Evolutionary conservation across 2,113 vertebrate genomes (phyloP), one percentile per base, ranked within the genome.

Genomic region (Heterotilapia buettikoferi): DNA sequence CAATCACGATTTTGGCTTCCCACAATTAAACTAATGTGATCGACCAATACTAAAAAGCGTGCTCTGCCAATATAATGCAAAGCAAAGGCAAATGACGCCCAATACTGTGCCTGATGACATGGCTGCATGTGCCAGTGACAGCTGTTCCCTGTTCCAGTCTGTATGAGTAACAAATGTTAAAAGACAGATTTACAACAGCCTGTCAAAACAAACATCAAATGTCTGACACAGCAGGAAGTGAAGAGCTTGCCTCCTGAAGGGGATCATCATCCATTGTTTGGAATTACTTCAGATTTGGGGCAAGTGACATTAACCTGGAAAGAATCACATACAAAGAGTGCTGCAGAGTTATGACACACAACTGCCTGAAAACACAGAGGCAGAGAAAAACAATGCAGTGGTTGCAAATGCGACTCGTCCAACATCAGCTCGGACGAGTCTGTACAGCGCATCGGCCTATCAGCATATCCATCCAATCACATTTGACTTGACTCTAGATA

Each of bases 261-360:
- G 19, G 11, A 68, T 68, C 66, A 26, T 2, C 66, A 45, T 16
- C 1, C 21, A 43, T 5, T 16, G 66, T 43, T 73, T 73, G 66
- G 11, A 68, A 68, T 5, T 40, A 8, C 63, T 68, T 68, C 19
- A 38, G n/a, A 14, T 43, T 68, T 40, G 36, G 33, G 3, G 33
- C 1, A 68, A 40, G 0, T 40, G 63, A 14, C 7, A 1, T 9
- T 43, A 71, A 71, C n/a, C n/a, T 4, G n/a, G 66, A 9, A 43
- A 13, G 12, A 71, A 40, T 68, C 11, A 0, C n/a, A 1, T 0
- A 21, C n/a, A 14, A 1, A 0, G 36, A 71, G n/a, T 43, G 12
- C 36, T 24, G 66, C n/a, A 71, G 66, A 71, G 21, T 0, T 4
- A 38, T 21, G 8, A 68, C 11, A 21, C 31, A 21, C 3, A 21